Evolutionary conservation across 2,113 vertebrate genomes (phyloP), one percentile per base, ranked within the genome.

Genomic region (Microcebus ravelobensis): DNA sequence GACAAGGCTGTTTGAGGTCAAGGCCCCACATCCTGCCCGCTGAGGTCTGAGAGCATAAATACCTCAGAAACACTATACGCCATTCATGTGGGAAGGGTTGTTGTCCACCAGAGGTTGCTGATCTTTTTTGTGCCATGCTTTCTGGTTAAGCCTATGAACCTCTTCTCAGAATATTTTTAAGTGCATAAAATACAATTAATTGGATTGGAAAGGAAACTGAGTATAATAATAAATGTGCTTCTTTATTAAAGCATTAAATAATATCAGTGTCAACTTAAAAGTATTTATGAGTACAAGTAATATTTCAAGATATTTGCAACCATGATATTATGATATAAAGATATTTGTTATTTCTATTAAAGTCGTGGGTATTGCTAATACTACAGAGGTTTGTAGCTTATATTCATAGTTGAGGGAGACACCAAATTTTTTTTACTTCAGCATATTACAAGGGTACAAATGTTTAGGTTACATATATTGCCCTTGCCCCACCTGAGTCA

Each of bases 131-230:
- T 10, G 6, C 45, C 27, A 4, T 3, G 61, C 27, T 34, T 39
- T 55, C 29, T 74, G 10, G 39, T 79, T 29, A 83, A 13, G 31
- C 29, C 9, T 74, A 21, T 21, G 29, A 86, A 36, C n/a, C 1
- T n/a, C 23, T 59, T 86, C 84, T 92, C 70, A 87, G 85, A 86
- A 91, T 92, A 94, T 68, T 80, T 83, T 79, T 87, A 86, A 93
- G 61, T 63, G 13, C 8, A 45, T 31, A 74, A 74, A 61, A 84
- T 45, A 80, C 85, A 92, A 83, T 92, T 10, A 8, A 79, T 48
- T 52, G 42, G 6, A 68, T 52, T 89, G 18, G 34, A 92, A 86
- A 89, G 29, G 34, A 94, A 89, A 67, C 8, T 57, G 14, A 83
- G 83, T 70, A 42, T 8, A 90, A 6, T 29, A 52, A 63, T 85